phyloP scores from a whole-genome alignment of 2,888 invertebrate genomes.

The Arge pagana region DNA sequence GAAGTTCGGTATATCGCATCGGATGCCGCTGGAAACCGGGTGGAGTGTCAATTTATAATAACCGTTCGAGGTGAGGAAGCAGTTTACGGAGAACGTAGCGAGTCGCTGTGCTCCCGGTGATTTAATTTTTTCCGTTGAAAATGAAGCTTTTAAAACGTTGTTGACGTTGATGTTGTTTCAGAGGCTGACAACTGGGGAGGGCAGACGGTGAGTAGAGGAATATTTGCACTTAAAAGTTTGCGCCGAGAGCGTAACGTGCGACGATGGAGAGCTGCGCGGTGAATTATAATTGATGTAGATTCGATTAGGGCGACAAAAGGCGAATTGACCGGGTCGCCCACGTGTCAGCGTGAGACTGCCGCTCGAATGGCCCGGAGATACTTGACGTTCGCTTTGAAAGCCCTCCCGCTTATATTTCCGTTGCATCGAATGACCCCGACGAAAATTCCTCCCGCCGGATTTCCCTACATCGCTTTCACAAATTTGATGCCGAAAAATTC shows the following conservation, averaged over 20 bases:
- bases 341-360: no score
- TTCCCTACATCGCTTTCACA: no score
- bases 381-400: no score
- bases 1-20: slow-evolving; percentile 68
- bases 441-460: no score
- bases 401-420: no score
- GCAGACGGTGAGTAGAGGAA: slow-evolving; percentile 13
- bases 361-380: no score
- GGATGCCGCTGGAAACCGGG: slow-evolving; percentile 67
- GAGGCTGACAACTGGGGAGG: slow-evolving; percentile 9
- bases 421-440: no score
- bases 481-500: no score
- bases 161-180: neutral
- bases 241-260: neutral
- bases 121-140: neutral
- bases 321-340: slow-evolving; percentile 5
- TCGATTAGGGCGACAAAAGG: slow-evolving; percentile 9
- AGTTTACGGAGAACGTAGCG: no score
- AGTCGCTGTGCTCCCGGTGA: neutral
- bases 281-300: slow-evolving; percentile 12
- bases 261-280: neutral
- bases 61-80: slow-evolving; percentile 62
- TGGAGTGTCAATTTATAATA: slow-evolving; percentile 68
- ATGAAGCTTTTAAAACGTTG: no score
- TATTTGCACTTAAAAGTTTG: neutral